These are phyloP conservation scores for Neogobius melanostomus DNA, from an alignment of 2,113 vertebrate genomes.

Conservation along the genomic window DNA sequence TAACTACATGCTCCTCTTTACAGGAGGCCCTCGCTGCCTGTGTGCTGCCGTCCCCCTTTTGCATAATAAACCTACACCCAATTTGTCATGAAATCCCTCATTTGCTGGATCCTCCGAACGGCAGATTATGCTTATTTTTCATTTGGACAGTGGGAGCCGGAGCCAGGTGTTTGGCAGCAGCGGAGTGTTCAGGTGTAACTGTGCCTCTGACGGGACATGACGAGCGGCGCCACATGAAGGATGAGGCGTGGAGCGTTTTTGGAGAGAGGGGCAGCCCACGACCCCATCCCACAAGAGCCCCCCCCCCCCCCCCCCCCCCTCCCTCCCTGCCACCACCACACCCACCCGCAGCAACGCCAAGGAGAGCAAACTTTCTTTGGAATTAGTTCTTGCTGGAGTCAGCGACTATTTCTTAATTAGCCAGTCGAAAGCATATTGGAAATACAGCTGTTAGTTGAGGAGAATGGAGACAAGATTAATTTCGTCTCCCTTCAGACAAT, in stretches of 20 bases:
- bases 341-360: constrained; percentile 13
- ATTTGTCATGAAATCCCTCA: constrained; percentile 99
- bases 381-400: constrained; percentile 72
- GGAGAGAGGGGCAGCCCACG: constrained; percentile 86
- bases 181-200: constrained; percentile 99
- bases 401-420: constrained; percentile 77
- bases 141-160: constrained; percentile 99
- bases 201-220: constrained; percentile 97
- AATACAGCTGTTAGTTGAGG: constrained; percentile 70
- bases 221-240: constrained; percentile 95
- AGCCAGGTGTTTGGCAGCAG: constrained; percentile 99
- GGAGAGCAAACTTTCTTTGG: constrained; percentile 63
- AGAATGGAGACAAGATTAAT: constrained; percentile 61
- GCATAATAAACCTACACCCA: constrained; percentile 88
- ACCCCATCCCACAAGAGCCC: constrained; percentile 87
- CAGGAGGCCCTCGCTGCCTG: constrained; percentile 65
- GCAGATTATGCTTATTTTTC: constrained; percentile 99
- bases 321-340: constrained; percentile 12
- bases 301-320: constrained; percentile 76
- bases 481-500: constrained; percentile 50
- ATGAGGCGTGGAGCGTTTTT: constrained; percentile 95
- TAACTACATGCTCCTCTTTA: constrained; percentile 44
- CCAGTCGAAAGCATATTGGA: constrained; percentile 66
- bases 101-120: constrained; percentile 98
- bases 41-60: constrained; percentile 85